Percentiles rank a stretch among this genome's conserved stretches.
phyloP scores from a whole-genome alignment of 1,140 invertebrate species.

The Chionoecetes opilio region DNA sequence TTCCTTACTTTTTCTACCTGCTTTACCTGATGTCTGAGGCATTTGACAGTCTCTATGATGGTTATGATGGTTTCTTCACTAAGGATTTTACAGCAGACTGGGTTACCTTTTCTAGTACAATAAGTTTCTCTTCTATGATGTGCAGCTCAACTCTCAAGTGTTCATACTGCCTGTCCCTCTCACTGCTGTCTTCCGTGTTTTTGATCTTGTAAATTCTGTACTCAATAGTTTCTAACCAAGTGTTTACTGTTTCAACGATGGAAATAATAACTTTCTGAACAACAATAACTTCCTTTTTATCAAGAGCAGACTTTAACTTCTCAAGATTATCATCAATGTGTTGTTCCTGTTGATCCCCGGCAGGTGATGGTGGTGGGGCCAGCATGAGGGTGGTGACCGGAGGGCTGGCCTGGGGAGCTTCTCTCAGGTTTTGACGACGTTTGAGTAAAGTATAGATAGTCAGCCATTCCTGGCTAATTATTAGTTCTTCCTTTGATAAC shows the following conservation, averaged over 20 bases:
- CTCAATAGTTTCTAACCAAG: constrained; percentile 92
- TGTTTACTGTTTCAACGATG: constrained; percentile 91
- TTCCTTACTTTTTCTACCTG: constrained; percentile 86
- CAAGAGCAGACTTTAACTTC: constrained; percentile 87
- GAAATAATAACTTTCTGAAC: constrained; percentile 89
- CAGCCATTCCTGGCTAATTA: constrained; percentile 64
- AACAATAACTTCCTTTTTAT: constrained; percentile 86
- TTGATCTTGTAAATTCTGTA: constrained; percentile 89
- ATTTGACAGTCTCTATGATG: constrained; percentile 84
- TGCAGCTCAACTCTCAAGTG: constrained; percentile 78
- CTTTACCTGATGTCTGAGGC: constrained; percentile 85
- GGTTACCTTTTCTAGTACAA: constrained; percentile 81
- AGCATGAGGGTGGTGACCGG: constrained; percentile 29
- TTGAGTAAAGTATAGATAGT: constrained; percentile 64
- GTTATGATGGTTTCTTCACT: constrained; percentile 84
- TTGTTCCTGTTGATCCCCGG: constrained; percentile 85
- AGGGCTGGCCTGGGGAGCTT: background rate
- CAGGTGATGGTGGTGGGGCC: constrained; percentile 73
- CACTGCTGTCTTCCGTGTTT: constrained; percentile 86
- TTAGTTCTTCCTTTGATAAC: constrained; percentile 41
- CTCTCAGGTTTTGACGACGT: constrained; percentile 63
- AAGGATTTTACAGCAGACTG: constrained; percentile 85
- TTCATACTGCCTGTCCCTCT: constrained; percentile 84
- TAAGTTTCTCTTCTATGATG: constrained; percentile 81
- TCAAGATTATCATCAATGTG: constrained; percentile 86